Evolutionary conservation across 2,797 vertebrate genomes (phyloP).

Genomic region (Crypturellus tataupa): DNA sequence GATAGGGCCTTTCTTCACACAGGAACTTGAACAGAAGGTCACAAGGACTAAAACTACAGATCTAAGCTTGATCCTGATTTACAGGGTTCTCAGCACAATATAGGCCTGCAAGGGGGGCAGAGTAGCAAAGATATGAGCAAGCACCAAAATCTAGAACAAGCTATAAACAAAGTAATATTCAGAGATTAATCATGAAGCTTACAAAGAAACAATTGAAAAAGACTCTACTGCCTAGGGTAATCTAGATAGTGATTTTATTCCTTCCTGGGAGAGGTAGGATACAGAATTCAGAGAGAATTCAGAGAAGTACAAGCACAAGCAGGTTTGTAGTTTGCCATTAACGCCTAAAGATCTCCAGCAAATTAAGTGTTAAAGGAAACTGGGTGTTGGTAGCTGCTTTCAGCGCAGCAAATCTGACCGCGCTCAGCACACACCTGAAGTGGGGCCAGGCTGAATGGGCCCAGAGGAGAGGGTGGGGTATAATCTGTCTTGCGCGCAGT

Average conservation of each 20-base stretch:
- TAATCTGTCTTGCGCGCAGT: neutral
- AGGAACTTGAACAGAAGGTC: neutral
- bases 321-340: neutral
- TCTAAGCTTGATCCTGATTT: rapidly evolving
- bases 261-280: neutral
- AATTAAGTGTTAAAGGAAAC: neutral
- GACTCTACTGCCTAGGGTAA: neutral
- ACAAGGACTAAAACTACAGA: neutral
- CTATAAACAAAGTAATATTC: neutral
- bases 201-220: neutral
- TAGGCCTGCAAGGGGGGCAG: neutral
- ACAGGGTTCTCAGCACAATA: neutral
- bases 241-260: neutral
- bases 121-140: neutral
- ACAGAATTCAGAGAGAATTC: neutral
- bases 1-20: neutral
- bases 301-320: neutral
- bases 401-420: neutral
- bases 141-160: neutral
- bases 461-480: neutral
- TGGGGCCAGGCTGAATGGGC: neutral
- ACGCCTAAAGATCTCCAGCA: neutral
- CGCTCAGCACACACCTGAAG: neutral
- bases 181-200: neutral
- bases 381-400: neutral